Evolutionary conservation across 2,888 invertebrate genomes (phyloP).

Genomic region (Hylaea fasciaria): DNA sequence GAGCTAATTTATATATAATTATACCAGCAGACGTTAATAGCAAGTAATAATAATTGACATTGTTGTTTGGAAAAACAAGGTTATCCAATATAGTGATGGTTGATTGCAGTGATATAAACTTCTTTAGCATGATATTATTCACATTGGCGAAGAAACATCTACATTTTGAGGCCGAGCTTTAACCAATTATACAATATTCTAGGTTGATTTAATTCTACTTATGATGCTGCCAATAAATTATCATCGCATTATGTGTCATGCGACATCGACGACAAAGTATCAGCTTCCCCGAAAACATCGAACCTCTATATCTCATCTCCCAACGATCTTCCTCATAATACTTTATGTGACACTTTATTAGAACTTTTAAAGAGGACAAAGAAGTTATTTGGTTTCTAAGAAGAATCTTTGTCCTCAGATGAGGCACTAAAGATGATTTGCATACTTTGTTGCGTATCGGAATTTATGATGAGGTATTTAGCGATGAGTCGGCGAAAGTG

Average conservation of each 20-base stretch:
- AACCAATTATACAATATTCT: no score
- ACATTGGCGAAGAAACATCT: no score
- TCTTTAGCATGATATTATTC: no score
- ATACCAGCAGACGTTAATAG: no score
- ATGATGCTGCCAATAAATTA: neutral
- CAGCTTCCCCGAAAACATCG: slow-evolving; percentile 33
- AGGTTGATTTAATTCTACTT: no score
- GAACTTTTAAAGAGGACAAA: slow-evolving; percentile 65
- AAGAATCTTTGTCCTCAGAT: slow-evolving; percentile 68
- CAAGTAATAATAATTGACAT: no score
- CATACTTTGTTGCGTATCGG: slow-evolving; percentile 59
- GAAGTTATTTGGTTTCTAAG: slow-evolving; percentile 71
- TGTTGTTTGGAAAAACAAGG: no score
- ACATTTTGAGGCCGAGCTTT: no score
- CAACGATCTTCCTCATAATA: slow-evolving; percentile 55
- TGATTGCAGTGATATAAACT: no score
- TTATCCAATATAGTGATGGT: no score
- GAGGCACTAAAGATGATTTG: slow-evolving; percentile 52
- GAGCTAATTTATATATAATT: no score
- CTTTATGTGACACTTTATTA: slow-evolving; percentile 82
- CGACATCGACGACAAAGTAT: slow-evolving; percentile 36
- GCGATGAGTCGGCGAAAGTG: slow-evolving; percentile 35
- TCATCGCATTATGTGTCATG: slow-evolving; percentile 16
- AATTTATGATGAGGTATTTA: slow-evolving; percentile 48
- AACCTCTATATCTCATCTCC: slow-evolving; percentile 33